Evolutionary conservation across 2,797 vertebrate genomes (phyloP), one percentile per base, ranked within the genome.

Genomic region (Crossoptilon crossoptilon): DNA sequence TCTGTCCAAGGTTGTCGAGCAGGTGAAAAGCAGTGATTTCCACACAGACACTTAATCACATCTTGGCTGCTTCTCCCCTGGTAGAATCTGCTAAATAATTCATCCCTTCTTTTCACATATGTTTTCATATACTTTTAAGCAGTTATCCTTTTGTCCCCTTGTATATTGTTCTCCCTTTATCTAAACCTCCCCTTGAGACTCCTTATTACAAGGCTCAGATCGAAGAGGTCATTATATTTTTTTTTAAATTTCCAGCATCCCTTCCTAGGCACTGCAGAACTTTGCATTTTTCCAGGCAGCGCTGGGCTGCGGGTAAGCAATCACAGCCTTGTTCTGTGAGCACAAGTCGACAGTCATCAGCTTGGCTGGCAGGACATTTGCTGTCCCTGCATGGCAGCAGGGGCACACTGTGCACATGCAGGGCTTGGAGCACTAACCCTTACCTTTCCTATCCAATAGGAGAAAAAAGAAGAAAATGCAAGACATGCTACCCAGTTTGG

Each of bases 81-180:
- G 64, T 68, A 93, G 76, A 60, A 86, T 64, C 88, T 90, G 56
- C 79, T 94, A 91, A 93, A 94, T 93, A 95, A 95, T 88, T 92
- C 37, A 93, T 87, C 39, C 44, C 55, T 26, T 69, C 59, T 86
- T 90, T 89, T 73, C 55, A 93, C 29, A 18, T 85, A 75, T 22
- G 46, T n/a, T 84, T 90, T 91, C 44, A 33, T 67, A 35, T 5
- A 41, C 14, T 69, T 89, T 37, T 63, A 66, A 67, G 15, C 44
- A 89, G 35, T 60, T 95, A 78, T 72, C 27, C 12, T 91, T 87
- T 93, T 64, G 5, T 78, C 39, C 15, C 29, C 27, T 53, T 68
- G 18, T 43, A 56, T 70, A 41, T 44, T 60, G 31, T 75, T 91
- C 86, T 51, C 62, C 73, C 48, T 94, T 88, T 63, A 24, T 84